Conservation (phyloP, 2,888 invertebrate genomes). For the Rotaria macrura region DNA sequence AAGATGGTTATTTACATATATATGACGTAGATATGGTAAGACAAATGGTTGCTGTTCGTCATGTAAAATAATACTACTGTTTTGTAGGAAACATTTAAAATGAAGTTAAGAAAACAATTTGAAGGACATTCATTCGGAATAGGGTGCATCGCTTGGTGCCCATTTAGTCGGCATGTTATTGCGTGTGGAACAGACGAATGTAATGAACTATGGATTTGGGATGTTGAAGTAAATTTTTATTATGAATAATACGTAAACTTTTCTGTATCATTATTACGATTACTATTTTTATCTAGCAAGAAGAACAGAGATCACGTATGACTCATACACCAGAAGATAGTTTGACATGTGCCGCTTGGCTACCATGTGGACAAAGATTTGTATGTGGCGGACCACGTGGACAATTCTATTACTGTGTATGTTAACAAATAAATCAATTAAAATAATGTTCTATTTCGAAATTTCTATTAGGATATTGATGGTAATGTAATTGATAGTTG, state of each 20-base stretch:
- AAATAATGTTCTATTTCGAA: background rate
- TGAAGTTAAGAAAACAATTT: conserved; percentile 58
- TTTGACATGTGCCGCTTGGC: conserved; percentile 84
- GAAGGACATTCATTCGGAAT: conserved; percentile 80
- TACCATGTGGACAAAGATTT: conserved; percentile 75
- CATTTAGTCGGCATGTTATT: conserved; percentile 76
- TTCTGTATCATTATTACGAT: background rate
- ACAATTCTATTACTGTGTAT: conserved; percentile 62
- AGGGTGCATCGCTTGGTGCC: conserved; percentile 85
- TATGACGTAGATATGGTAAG: conserved; percentile 79
- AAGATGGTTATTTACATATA: conserved; percentile 85
- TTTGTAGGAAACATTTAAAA: conserved; percentile 39
- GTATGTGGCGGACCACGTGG: conserved; percentile 87
- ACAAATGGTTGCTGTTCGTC: too few species aligned
- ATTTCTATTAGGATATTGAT: conserved; percentile 60
- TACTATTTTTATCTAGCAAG: conserved; percentile 38
- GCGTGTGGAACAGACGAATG: conserved; percentile 92
- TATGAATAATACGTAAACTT: background rate
- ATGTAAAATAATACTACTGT: background rate
- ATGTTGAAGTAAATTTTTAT: conserved; percentile 49
- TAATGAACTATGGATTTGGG: conserved; percentile 89
- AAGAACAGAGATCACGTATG: conserved; percentile 27
- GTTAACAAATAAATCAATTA: background rate
- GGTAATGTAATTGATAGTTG: conserved; percentile 81
- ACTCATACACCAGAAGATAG: conserved; percentile 65